phyloP scores from a whole-genome alignment of 2,113 vertebrate species.

The Pollimyrus isidori region DNA sequence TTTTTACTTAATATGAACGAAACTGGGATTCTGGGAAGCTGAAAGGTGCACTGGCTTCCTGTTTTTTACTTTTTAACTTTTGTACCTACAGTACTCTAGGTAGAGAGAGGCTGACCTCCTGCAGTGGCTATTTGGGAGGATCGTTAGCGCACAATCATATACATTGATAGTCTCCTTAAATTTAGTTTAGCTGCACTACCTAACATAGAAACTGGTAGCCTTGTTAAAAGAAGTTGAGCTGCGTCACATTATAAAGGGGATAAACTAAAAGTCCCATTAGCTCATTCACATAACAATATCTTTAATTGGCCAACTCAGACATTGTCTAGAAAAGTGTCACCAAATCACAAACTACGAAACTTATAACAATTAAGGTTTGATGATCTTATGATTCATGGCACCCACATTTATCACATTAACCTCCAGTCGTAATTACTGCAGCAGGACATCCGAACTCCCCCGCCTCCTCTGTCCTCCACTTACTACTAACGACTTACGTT shows the following conservation, averaged over 20 bases:
- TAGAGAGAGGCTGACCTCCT: not conserved
- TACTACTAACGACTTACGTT: not conserved
- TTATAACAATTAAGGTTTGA: not conserved
- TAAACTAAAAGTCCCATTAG: not conserved
- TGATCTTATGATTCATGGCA: not conserved
- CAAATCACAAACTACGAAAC: not conserved
- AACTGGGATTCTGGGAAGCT: not conserved
- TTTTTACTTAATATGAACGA: not conserved
- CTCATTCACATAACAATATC: not conserved
- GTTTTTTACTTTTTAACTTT: not conserved
- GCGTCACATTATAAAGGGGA: not conserved
- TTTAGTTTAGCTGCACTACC: not conserved
- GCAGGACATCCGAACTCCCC: not conserved
- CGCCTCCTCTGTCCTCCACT: not conserved
- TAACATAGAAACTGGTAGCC: not conserved
- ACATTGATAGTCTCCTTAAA: not conserved
- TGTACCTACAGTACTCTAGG: not conserved
- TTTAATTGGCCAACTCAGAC: not conserved
- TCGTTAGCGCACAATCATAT: not conserved
- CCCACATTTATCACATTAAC: not conserved
- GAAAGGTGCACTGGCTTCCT: not conserved
- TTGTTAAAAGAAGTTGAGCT: not conserved
- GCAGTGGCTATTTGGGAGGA: not conserved
- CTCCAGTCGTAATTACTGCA: not conserved
- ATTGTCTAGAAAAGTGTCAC: not conserved